Base-by-base conservation (phyloP, 2,797 vertebrate species). In the Dendrocincla tyrannina region DNA sequence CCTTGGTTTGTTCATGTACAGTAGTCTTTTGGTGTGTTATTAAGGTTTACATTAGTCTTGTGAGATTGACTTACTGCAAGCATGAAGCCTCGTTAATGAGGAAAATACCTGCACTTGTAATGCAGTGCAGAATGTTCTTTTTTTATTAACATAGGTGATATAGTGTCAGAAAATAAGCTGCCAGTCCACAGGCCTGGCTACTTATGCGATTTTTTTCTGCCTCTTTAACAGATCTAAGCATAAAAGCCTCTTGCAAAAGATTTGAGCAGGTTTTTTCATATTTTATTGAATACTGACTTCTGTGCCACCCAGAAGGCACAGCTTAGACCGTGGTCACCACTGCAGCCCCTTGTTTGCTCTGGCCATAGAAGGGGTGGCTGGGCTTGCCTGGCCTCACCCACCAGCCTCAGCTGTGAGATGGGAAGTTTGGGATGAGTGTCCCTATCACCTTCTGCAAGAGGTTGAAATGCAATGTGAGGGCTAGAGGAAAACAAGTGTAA, bases 191-290 rank as follows among this genome's bases (percentile, higher is more conserved):
- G 55, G 11, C 52, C n/a, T 67, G 10, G 23, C 42, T 73, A 74
- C 44, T 75, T 76, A 46, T 0, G 1, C 25, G 14, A 63, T 87
- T 85, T 77, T 77, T 49, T 27, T 80, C 25, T 37, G 35, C 35
- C 32, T 88, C 30, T 24, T 47, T 47, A 69, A 17, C 12, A 68
- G 0, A 2, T 10, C 24, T 78, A 58, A 82, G 55, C 55, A 59
- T 77, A 89, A 95, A 95, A 92, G 55, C 67, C 19, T 76, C 50
- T 85, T 76, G 59, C 5, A 4, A 69, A 78, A 89, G 17, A 85
- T 80, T 75, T 58, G 53, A 70, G 37, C 33, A 9, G 7, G 0
- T 46, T 83, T 85, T 81, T 92, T 55, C 0, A 1, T 50, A 5
- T n/a, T 75, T 56, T 76, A 30, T 46, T 27, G 1, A 49, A 67